phyloP scores from a whole-genome alignment of 2,888 invertebrate genomes.

The Gordius sp. region DNA sequence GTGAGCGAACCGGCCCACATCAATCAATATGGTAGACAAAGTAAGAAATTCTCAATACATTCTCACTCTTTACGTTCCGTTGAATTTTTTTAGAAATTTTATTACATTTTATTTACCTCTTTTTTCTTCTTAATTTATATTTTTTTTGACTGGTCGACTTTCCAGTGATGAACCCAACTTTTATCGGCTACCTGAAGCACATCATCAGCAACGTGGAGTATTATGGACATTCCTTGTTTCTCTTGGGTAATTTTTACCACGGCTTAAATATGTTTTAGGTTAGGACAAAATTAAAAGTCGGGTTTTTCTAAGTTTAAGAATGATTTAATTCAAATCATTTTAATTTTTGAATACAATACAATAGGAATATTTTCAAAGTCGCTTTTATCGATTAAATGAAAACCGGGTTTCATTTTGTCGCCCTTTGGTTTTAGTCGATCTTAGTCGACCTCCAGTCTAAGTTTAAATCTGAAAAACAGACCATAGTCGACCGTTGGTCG shows the following conservation, averaged over 20 bases:
- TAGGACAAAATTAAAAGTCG: background rate
- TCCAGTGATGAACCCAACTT: slow-evolving; percentile 51
- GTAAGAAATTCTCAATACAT: slow-evolving; percentile 19
- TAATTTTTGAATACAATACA: background rate
- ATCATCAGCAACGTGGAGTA: slow-evolving; percentile 66
- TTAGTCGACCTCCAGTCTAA: slow-evolving; percentile 18
- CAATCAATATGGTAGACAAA: slow-evolving; percentile 21
- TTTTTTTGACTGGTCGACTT: slow-evolving; percentile 15
- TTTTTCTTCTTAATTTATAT: background rate
- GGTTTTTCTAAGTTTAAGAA: background rate
- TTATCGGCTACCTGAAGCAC: slow-evolving; percentile 47
- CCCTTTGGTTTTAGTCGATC: no score
- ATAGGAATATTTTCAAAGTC: no score
- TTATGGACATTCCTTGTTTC: slow-evolving; percentile 55
- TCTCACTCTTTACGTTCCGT: slow-evolving; percentile 13
- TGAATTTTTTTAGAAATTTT: background rate
- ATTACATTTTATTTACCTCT: background rate
- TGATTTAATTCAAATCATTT: background rate
- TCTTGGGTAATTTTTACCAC: slow-evolving; percentile 37
- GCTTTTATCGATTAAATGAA: no score
- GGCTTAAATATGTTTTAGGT: background rate
- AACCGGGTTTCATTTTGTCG: no score
- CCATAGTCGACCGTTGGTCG: no score
- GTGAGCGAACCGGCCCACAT: slow-evolving; percentile 33
- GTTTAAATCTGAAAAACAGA: no score